Evolutionary conservation across 2,797 vertebrate genomes (phyloP).

Genomic region (Synaphobranchus kaupii): DNA sequence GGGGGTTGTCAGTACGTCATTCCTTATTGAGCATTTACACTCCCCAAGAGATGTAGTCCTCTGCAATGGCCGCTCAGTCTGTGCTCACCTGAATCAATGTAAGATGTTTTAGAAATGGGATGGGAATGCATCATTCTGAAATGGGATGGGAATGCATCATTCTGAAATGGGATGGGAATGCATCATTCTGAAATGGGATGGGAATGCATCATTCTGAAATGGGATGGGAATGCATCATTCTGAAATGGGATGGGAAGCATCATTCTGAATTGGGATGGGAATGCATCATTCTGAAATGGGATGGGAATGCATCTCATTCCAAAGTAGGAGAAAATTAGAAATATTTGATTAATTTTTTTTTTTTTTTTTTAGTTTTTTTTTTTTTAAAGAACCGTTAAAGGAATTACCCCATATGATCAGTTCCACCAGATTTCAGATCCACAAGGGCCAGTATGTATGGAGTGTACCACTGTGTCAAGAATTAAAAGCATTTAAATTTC

Average conservation of each 20-base stretch:
- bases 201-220: background rate
- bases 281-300: background rate
- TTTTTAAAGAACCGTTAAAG: background rate
- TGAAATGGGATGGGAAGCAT: background rate
- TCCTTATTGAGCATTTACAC: no score
- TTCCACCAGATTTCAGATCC: background rate
- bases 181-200: background rate
- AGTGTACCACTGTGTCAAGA: background rate
- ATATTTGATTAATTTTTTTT: background rate
- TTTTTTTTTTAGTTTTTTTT: no score
- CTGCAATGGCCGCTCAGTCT: no score
- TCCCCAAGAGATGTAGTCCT: no score
- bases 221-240: background rate
- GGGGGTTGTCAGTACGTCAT: no score
- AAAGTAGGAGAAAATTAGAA: background rate
- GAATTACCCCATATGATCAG: conserved; percentile 37
- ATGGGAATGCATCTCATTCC: background rate
- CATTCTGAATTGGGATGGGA: background rate
- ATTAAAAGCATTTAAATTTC: background rate
- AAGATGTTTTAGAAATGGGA: background rate
- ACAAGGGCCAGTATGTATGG: background rate
- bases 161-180: background rate
- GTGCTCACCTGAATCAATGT: background rate
- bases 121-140: no score
- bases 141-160: background rate